Evolutionary conservation across 1,140 invertebrate species (phyloP), one percentile per base, ranked within the genome.

Genomic region (Hesperophylax magnus): DNA sequence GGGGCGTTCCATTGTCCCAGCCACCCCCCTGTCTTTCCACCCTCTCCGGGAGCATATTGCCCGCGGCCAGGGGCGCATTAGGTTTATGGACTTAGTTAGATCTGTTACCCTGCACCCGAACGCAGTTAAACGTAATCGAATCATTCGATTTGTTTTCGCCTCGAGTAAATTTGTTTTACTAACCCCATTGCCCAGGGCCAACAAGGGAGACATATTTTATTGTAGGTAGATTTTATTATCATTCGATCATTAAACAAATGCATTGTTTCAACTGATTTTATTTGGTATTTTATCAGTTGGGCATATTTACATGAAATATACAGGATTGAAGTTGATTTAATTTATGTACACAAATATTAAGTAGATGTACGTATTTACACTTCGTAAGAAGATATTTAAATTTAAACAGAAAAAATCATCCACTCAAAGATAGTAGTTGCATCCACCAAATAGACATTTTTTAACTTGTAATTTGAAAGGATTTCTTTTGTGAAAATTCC

Each of bases 101-200:
- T 72, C 52, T 53, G 52, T 47, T 52, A 20, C 80, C 75, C 58
- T 54, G 63, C 74, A 27, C 75, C 34, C 24, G 52, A 27, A 75
- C 53, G 71, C 52, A 58, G 71, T 67, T 78, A 78, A 78, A 67
- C 77, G 61, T 81, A 81, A 83, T 83, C 82, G 82, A 83, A 83
- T 83, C 77, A 83, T 83, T 83, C 79, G 82, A 83, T 83, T 83
- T 83, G 82, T 83, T 83, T 81, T 83, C 82, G 77, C 82, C 78
- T 83, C 78, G 82, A 76, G 78, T 83, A 79, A 81, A 83, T 83
- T 83, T 83, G 82, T 81, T 83, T 81, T 83, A 81, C 81, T 80
- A 83, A 83, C 82, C 54, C 71, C 27, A 56, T 79, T 82, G 58
- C 65, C 60, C 60, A n/a, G 31, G 31, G 76, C 56, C 34, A 77